These are phyloP conservation scores for Thinocorus orbignyianus DNA, from an alignment of 2,113 vertebrate genomes.

Conservation along the genomic window DNA sequence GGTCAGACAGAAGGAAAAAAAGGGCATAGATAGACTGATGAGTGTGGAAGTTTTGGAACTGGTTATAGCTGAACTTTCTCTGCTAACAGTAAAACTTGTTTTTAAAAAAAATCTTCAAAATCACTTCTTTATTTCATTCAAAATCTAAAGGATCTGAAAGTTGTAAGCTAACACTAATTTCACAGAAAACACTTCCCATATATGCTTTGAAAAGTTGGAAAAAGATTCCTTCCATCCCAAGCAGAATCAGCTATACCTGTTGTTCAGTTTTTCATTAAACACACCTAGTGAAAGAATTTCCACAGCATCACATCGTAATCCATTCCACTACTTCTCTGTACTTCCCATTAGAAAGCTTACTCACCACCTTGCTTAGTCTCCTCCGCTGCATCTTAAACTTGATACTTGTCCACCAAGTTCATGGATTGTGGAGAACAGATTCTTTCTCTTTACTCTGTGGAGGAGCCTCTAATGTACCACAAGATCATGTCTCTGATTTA, in stretches of 20 bases:
- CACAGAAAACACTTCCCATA: background rate
- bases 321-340: background rate
- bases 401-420: accelerated
- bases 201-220: background rate
- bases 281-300: background rate
- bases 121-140: background rate
- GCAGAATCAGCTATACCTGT: background rate
- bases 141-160: background rate
- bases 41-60: background rate
- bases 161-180: background rate
- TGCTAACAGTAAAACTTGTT: background rate
- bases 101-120: background rate
- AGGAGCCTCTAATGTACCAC: background rate
- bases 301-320: background rate
- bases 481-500: background rate
- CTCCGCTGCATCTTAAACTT: background rate
- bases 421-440: background rate
- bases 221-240: background rate
- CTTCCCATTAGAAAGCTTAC: background rate
- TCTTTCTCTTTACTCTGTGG: background rate
- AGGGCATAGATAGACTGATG: background rate
- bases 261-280: background rate
- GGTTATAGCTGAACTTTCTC: background rate
- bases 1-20: background rate
- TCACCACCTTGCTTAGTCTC: background rate